Conservation (phyloP, 2,888 invertebrate genomes). For the Drosophila bunnanda region DNA sequence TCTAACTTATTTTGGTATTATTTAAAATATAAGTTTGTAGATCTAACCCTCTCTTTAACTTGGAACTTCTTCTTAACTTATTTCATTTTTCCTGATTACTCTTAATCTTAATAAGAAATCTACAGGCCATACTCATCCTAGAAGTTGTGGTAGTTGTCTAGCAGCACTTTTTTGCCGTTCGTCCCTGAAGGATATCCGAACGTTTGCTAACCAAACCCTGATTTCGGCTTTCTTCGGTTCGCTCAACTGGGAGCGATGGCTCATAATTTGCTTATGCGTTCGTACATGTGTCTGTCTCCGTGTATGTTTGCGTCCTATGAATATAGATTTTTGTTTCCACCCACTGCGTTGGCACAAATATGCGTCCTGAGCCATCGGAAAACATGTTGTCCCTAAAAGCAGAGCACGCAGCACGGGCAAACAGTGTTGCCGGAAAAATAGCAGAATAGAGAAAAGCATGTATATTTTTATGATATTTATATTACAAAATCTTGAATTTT, state of each 20-base stretch:
- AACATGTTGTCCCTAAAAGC: slow-evolving; percentile 59
- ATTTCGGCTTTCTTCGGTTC: slow-evolving; percentile 12
- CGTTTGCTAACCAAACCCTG: slow-evolving; percentile 14
- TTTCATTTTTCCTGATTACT: not conserved
- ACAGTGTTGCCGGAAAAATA: slow-evolving; percentile 1
- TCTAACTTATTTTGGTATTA: too few relatives aligned
- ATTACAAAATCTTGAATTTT: too few relatives aligned
- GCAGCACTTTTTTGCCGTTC: not conserved
- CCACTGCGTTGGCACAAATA: slow-evolving; percentile 46
- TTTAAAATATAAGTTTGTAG: too few relatives aligned
- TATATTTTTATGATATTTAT: not conserved
- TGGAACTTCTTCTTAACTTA: not conserved
- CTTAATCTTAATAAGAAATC: slow-evolving; percentile 2
- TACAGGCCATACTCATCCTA: not conserved
- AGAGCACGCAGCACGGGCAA: slow-evolving; percentile 38
- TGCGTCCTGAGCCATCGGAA: slow-evolving; percentile 41
- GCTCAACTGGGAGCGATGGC: slow-evolving; percentile 37
- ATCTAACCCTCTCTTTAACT: too few relatives aligned
- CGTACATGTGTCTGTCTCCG: slow-evolving; percentile 30
- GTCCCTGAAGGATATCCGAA: slow-evolving; percentile 11
- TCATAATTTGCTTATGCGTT: slow-evolving; percentile 43
- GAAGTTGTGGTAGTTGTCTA: not conserved
- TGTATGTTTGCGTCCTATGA: slow-evolving; percentile 52
- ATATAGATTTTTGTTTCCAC: slow-evolving; percentile 72
- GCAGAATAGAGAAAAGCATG: not conserved